Conservation (phyloP, 2,113 vertebrate genomes). For the Poecile atricapillus region DNA sequence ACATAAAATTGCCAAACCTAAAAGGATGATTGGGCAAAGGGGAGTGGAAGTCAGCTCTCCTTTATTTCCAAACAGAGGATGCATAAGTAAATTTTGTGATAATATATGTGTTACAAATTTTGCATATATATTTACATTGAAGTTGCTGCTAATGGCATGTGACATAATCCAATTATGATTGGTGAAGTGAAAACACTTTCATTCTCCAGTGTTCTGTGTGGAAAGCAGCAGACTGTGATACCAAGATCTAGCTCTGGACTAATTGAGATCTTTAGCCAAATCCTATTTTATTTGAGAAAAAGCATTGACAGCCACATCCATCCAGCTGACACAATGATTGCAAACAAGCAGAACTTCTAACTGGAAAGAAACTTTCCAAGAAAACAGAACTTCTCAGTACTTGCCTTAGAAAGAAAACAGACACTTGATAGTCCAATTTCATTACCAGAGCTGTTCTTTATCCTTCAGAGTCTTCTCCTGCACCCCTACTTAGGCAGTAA, state of each 20-base stretch:
- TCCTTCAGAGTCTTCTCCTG: neutral
- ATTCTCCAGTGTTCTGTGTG: neutral
- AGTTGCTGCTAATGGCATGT: neutral
- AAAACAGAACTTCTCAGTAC: neutral
- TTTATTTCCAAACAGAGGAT: neutral
- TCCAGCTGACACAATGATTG: neutral
- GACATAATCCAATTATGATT: neutral
- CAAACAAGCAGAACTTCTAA: neutral
- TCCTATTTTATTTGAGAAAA: neutral
- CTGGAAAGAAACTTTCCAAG: neutral
- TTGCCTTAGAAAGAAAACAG: neutral
- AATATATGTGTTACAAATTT: neutral
- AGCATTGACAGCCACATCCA: neutral
- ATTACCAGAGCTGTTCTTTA: neutral
- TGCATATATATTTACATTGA: neutral
- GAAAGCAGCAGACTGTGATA: neutral
- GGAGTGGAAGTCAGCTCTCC: neutral
- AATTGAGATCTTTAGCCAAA: neutral
- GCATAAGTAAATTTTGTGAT: neutral
- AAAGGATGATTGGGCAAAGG: neutral
- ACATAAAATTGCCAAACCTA: neutral
- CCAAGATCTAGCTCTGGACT: neutral
- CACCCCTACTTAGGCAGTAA: neutral
- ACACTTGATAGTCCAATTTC: neutral
- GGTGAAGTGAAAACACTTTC: no score